phyloP scores from a whole-genome alignment of 1,140 invertebrate genomes.

The Dreissena rostriformis region DNA sequence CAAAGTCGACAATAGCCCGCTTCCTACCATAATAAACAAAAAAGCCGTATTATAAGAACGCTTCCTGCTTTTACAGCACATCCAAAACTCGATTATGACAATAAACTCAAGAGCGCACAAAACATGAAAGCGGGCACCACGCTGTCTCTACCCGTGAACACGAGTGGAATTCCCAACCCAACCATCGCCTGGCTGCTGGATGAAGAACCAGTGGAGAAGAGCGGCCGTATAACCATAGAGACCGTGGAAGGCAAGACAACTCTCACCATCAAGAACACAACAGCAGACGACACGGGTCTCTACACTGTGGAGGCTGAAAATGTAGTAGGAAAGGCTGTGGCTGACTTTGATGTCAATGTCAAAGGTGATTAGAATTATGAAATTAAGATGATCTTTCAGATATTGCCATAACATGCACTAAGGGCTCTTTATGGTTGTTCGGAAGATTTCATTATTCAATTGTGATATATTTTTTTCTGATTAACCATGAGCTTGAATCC shows the following conservation, averaged over 20 bases:
- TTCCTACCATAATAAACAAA: too few relatives aligned
- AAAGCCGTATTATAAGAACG: too few relatives aligned
- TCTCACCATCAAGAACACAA: conserved; percentile 76
- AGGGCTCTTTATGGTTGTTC: too few relatives aligned
- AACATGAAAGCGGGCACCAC: conserved; percentile 77
- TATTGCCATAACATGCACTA: too few relatives aligned
- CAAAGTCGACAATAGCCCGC: too few relatives aligned
- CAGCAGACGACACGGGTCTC: conserved; percentile 72
- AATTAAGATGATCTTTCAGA: too few relatives aligned
- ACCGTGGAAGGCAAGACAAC: conserved; percentile 72
- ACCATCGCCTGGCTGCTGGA: conserved; percentile 94
- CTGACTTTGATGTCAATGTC: conserved; percentile 78
- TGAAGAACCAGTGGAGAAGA: conserved; percentile 82
- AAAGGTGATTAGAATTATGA: conserved; percentile 84
- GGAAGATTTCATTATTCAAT: too few relatives aligned
- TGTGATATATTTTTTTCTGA: too few relatives aligned
- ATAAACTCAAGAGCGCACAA: conserved; percentile 74
- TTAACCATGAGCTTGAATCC: too few relatives aligned
- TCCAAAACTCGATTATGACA: conserved; percentile 78
- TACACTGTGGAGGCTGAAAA: conserved; percentile 79
- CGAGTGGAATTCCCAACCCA: conserved; percentile 96
- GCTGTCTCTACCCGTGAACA: conserved; percentile 77
- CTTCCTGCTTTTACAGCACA: conserved; percentile 67
- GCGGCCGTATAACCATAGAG: conserved; percentile 72
- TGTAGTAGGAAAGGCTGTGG: conserved; percentile 76